Evolutionary conservation across 2,113 vertebrate genomes (phyloP), one percentile per base, ranked within the genome.

Genomic region (Lichenostomus cassidix): DNA sequence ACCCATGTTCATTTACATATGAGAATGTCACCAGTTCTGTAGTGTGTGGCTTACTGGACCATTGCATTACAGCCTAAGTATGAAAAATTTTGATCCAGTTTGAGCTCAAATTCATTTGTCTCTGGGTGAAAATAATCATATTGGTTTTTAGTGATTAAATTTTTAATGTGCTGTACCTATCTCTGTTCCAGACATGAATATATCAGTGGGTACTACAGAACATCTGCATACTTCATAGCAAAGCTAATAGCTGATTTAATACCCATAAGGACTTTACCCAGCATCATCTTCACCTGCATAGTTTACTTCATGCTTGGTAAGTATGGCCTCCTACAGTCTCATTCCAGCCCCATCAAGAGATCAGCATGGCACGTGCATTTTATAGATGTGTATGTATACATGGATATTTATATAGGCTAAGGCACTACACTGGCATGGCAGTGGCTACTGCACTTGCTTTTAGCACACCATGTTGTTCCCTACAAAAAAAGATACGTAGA

Each of bases 171-270:
- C 37, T 49, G 12, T 56, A 9, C 56, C 3, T 44, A 7, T 79
- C 50, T 96, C 74, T 96, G 87, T 96, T 92, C 4, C 96, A 99
- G 99, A 86, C 99, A 99, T 14, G 99, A 99, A 92, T 99, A 99
- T 24, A 99, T 99, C 97, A 99, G 99, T 59, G 99, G 99, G 8
- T 99, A 99, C 93, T 99, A 99, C 97, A 97, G 99, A 84, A 95
- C 98, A 9, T 99, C 99, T 2, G 98, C 98, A 11, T 99, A 99
- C 95, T 99, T 99, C 97, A 97, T 99, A 95, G 97, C 97, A 31
- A 99, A 99, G 96, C 89, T 99, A 29, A 86, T 99, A 50, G 98
- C 98, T 68, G 99, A 99, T 93, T 97, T 99, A 85, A 63, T 99
- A 37, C 98, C 98, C 4, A 97, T 99, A 88, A 98, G 99, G 91